Percentiles rank a stretch among this genome's conserved stretches.
Evolutionary conservation across 2,113 vertebrate species (phyloP).

Genomic region (Leucosticte australis): DNA sequence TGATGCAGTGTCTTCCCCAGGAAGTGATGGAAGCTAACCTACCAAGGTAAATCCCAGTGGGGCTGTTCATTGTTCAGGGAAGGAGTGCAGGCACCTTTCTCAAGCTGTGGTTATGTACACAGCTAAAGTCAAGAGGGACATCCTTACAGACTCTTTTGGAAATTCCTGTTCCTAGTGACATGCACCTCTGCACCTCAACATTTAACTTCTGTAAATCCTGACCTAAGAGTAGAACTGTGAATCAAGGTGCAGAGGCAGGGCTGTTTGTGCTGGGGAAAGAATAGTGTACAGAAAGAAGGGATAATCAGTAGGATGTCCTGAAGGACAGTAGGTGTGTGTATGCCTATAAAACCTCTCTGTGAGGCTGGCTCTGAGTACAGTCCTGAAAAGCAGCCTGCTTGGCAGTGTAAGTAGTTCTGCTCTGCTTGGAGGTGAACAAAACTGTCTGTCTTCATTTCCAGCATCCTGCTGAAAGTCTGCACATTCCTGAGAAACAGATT

Average conservation of each 20-base stretch:
- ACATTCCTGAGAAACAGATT: slow-evolving; percentile 89
- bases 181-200: neutral
- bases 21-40: slow-evolving; percentile 90
- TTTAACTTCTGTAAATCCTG: neutral
- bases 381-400: neutral
- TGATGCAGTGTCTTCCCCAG: slow-evolving; percentile 91
- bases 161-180: neutral
- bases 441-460: slow-evolving; percentile 50
- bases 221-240: neutral
- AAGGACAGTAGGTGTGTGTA: neutral
- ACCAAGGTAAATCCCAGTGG: slow-evolving; percentile 73
- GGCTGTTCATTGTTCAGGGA: neutral
- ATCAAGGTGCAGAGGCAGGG: neutral
- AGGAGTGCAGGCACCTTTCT: neutral
- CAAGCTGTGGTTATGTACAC: neutral
- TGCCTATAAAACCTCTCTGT: neutral
- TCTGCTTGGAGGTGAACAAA: neutral
- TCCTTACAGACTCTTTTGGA: neutral
- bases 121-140: neutral
- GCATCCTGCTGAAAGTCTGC: slow-evolving; percentile 93
- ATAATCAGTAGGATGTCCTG: neutral
- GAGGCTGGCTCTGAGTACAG: neutral
- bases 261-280: neutral
- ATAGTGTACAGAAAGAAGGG: neutral
- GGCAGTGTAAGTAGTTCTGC: neutral